A percentile compares a stretch with the other conserved stretches of the same genome.
Evolutionary conservation across 2,113 vertebrate genomes (phyloP).

Genomic region (Daubentonia madagascariensis): DNA sequence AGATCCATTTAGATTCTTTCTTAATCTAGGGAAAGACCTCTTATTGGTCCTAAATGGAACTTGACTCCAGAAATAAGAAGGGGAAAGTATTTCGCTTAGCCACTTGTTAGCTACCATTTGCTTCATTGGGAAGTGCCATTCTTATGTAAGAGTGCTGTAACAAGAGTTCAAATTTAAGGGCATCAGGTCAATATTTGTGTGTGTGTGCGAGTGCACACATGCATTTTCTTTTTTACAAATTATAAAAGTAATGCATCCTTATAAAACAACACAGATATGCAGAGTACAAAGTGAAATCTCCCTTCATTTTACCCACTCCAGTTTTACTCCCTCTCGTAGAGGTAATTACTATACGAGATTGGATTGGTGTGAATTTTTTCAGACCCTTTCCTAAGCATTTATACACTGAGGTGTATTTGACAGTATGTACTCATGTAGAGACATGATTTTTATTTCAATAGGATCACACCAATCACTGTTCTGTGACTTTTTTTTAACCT

Average conservation of each 20-base stretch:
- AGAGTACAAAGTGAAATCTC: background rate
- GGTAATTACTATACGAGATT: background rate
- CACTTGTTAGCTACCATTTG: background rate
- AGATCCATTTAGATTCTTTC: background rate
- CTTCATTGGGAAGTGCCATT: background rate
- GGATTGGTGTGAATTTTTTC: background rate
- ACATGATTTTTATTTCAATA: slow-evolving; percentile 3
- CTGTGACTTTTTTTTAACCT: background rate
- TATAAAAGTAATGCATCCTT: background rate
- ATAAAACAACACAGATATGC: background rate
- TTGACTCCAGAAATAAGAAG: background rate
- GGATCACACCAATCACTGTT: background rate
- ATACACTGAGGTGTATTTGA: background rate
- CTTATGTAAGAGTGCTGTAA: background rate
- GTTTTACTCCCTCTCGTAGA: background rate
- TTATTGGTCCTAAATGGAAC: background rate
- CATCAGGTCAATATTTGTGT: background rate
- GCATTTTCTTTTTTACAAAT: background rate
- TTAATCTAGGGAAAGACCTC: slow-evolving; percentile 2
- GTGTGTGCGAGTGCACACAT: background rate
- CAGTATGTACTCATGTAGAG: background rate
- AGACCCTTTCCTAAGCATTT: background rate
- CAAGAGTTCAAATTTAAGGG: background rate
- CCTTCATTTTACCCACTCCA: background rate
- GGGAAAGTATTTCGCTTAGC: background rate